A percentile compares a stretch with the other conserved stretches of the same genome.
Evolutionary conservation across 2,113 vertebrate genomes (phyloP).

Genomic region (Pomatostomus ruficeps): DNA sequence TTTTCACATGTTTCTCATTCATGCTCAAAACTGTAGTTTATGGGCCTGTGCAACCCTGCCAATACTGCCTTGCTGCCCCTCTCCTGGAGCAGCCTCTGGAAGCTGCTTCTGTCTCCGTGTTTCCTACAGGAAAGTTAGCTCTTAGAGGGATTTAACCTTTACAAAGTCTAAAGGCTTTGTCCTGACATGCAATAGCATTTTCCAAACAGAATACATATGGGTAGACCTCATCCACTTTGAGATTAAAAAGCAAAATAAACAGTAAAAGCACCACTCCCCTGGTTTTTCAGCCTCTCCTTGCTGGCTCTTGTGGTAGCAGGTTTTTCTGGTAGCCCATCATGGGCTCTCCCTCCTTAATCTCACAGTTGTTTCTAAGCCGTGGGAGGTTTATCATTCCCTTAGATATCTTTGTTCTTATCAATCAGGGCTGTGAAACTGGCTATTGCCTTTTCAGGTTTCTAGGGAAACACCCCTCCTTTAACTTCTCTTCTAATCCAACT

Average conservation of each 20-base stretch:
- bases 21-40: not conserved
- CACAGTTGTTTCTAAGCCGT: fast-evolving
- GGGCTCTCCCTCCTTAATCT: not conserved
- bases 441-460: not conserved
- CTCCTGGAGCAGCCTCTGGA: not conserved
- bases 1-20: not conserved
- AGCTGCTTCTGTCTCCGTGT: not conserved
- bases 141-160: not conserved
- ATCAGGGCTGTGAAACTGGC: not conserved
- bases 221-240: not conserved
- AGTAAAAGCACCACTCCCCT: not conserved
- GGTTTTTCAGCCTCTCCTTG: not conserved
- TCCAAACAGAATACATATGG: not conserved
- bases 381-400: not conserved
- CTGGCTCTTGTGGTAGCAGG: not conserved
- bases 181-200: not conserved
- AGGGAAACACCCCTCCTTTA: not conserved
- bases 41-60: not conserved
- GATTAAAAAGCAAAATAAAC: not conserved
- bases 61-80: not conserved
- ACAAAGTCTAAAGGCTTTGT: not conserved
- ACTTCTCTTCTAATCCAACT: not conserved
- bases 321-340: not conserved
- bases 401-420: not conserved
- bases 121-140: not conserved